Evolutionary conservation across 2,113 vertebrate genomes (phyloP).

Genomic region (Bubo blakistoni): DNA sequence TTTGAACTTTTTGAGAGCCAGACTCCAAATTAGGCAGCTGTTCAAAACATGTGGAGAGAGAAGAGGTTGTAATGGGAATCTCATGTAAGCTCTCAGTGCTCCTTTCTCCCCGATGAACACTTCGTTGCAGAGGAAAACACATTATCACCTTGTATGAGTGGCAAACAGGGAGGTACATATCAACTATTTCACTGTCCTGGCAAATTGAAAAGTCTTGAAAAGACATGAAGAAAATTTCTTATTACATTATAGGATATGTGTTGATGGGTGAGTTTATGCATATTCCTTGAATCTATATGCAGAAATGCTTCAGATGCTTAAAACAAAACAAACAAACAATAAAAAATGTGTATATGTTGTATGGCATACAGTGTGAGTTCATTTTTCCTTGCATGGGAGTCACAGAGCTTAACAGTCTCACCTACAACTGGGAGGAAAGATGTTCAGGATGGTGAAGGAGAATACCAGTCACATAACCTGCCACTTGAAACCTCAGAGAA

Average conservation of each 20-base stretch:
- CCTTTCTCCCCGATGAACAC: not conserved
- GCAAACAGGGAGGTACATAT: not conserved
- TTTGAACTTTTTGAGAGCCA: constrained; percentile 14
- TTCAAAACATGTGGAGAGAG: not conserved
- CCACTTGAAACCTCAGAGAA: not conserved
- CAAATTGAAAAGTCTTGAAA: not conserved
- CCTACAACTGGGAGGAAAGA: not conserved
- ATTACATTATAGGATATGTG: not conserved
- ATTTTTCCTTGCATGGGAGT: not conserved
- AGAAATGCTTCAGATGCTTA: not conserved
- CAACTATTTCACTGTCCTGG: not conserved
- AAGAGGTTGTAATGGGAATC: not conserved
- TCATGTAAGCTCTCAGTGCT: not conserved
- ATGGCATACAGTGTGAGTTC: not conserved
- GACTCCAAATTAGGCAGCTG: constrained; percentile 5
- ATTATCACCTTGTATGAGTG: not conserved
- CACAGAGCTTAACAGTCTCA: not conserved
- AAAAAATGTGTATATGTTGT: not conserved
- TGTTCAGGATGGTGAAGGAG: not conserved
- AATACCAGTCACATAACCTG: not conserved
- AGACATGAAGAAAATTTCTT: not conserved
- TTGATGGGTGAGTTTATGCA: not conserved
- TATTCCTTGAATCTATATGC: not conserved
- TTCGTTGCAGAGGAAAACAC: not conserved
- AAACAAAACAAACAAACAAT: not conserved